A percentile compares a stretch with the other conserved stretches of the same genome.
These are phyloP conservation scores for Leptopilina myrica DNA, from an alignment of 2,888 invertebrate species.

Conservation along the genomic window DNA sequence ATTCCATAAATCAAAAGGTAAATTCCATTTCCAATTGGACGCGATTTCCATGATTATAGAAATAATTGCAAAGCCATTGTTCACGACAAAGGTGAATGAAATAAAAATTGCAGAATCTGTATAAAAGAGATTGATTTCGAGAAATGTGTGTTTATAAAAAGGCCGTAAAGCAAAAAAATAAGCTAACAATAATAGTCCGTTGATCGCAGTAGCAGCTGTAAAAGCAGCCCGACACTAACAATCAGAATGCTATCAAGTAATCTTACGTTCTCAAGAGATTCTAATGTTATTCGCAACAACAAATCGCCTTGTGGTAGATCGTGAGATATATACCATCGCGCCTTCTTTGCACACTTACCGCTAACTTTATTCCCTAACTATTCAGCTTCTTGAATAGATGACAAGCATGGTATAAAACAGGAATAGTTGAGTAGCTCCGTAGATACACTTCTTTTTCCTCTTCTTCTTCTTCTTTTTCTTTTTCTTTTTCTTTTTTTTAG, in stretches of 20 bases:
- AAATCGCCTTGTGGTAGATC: slow-evolving; percentile 33
- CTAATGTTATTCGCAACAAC: slow-evolving; percentile 35
- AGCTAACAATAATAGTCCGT: slow-evolving; percentile 10
- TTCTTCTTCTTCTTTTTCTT: not conserved
- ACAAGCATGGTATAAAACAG: slow-evolving; percentile 20
- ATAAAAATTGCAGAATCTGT: too few species aligned
- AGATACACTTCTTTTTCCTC: not conserved
- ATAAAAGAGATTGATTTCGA: too few species aligned
- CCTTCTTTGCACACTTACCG: slow-evolving; percentile 15
- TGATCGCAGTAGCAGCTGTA: slow-evolving; percentile 17
- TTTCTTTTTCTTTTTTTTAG: not conserved
- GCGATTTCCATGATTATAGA: too few species aligned
- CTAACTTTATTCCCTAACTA: slow-evolving; percentile 20
- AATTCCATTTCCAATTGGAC: too few species aligned
- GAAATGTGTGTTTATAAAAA: not conserved
- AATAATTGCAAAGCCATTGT: too few species aligned
- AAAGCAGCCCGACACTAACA: slow-evolving; percentile 29
- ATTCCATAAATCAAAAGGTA: too few species aligned
- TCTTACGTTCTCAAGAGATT: slow-evolving; percentile 33
- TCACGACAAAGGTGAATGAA: too few species aligned
- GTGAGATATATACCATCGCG: slow-evolving; percentile 8
- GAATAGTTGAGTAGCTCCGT: slow-evolving; percentile 16
- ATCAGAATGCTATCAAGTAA: slow-evolving; percentile 34
- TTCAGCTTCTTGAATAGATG: slow-evolving; percentile 19
- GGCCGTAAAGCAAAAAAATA: not conserved